Percentiles rank a stretch among this genome's conserved stretches.
phyloP scores from a whole-genome alignment of 2,888 invertebrate species.

The Phorcus lineatus region DNA sequence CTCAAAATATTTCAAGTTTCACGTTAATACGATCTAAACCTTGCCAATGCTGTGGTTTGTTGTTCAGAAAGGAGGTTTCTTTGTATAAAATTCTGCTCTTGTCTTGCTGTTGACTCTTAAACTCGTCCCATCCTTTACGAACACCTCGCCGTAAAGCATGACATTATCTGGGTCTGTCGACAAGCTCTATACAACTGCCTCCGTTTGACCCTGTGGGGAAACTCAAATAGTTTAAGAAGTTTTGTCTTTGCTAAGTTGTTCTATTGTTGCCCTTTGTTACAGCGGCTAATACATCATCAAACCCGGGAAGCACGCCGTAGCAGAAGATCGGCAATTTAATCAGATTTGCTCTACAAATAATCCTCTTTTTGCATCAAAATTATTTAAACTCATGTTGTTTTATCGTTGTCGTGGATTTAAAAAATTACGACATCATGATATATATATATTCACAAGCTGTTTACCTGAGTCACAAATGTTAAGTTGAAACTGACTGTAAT shows the following conservation, averaged over 20 bases:
- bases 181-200: background rate
- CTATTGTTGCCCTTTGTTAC: background rate
- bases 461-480: no score
- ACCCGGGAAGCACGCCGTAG: background rate
- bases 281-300: background rate
- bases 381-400: background rate
- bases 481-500: no score
- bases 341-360: background rate
- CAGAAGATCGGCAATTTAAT: background rate
- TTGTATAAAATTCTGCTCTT: background rate
- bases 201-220: background rate
- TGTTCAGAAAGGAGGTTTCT: background rate
- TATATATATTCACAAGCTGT: no score
- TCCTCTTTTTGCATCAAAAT: background rate
- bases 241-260: conserved; percentile 8
- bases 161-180: background rate
- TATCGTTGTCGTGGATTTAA: no score
- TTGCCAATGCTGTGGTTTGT: background rate
- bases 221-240: background rate
- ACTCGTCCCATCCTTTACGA: background rate
- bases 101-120: background rate
- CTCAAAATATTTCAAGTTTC: background rate
- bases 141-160: background rate
- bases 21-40: background rate
- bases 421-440: no score